Base-by-base conservation (phyloP, 2,113 vertebrate species). In the Clinocottus analis region DNA sequence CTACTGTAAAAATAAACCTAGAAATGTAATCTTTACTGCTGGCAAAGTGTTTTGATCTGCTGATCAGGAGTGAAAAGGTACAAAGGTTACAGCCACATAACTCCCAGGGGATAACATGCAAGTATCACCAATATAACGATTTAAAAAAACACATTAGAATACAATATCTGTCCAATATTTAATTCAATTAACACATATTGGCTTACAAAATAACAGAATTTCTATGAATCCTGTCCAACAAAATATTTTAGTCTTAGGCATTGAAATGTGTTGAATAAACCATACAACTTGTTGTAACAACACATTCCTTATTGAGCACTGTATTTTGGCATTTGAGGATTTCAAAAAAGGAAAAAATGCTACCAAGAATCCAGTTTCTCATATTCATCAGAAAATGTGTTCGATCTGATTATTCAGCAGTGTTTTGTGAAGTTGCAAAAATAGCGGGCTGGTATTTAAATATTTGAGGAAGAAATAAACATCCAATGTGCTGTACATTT, bases 71-170 rank as follows among this genome's bases (percentile, higher is more conserved):
- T 55, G 33, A 21, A 23, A 63, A 11, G 53, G 67, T 74, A 37
- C 83, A 88, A 85, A 68, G 73, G 66, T 85, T 63, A 29, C 45
- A 56, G 39, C 16, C 2, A 51, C 75, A 37, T 27, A 72, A 5
- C 45, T 62, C 16, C 13, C 47, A 39, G 27, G n/a, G 12, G n/a
- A 7, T 56, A 37, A 41, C 7, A 29, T 31, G 47, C 11, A 43
- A 58, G 0, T 1, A n/a, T 55, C 35, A 67, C 7, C 16, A 61
- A 61, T 17, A 65, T 1, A 51, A 14, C n/a, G 33, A 21, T 29
- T 33, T 5, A 33, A 33, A 33, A 31, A 31, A 39, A 11, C 8
- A 3, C 21, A 53, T 23, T 0, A 19, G 25, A 37, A 51, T 14
- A 25, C 56, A 63, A 11, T 25, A 76, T 53, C 77, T 2, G 5